phyloP scores from a whole-genome alignment of 2,113 vertebrate genomes.

The Coryphaenoides rupestris region DNA sequence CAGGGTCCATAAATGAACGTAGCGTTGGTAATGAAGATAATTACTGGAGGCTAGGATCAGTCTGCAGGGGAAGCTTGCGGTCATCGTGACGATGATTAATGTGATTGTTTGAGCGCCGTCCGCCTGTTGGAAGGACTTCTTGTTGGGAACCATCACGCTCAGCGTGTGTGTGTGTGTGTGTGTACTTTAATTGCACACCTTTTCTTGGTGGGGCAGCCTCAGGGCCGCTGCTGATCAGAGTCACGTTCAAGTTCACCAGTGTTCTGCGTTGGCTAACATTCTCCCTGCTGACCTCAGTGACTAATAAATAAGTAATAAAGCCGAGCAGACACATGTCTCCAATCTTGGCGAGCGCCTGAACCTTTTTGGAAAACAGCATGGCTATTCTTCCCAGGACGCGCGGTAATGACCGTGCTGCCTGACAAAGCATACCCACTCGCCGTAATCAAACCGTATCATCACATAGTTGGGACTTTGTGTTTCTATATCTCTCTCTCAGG shows the following conservation, averaged over 20 bases:
- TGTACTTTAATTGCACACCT: slow-evolving; percentile 47
- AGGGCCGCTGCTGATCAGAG: slow-evolving; percentile 47
- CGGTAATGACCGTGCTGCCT: slow-evolving; percentile 51
- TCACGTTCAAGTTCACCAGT: slow-evolving; percentile 44
- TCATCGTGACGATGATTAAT: slow-evolving; percentile 39
- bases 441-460: slow-evolving; percentile 53
- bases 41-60: slow-evolving; percentile 20
- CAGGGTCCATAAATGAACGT: slow-evolving; percentile 38
- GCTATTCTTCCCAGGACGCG: slow-evolving; percentile 48
- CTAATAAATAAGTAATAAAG: slow-evolving; percentile 68
- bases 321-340: slow-evolving; percentile 60
- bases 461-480: slow-evolving; percentile 36
- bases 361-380: slow-evolving; percentile 44
- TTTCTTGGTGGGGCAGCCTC: slow-evolving; percentile 26
- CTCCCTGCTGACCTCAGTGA: slow-evolving; percentile 51
- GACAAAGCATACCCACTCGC: slow-evolving; percentile 50
- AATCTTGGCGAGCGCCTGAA: slow-evolving; percentile 50
- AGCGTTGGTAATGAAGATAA: slow-evolving; percentile 40
- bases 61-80: slow-evolving; percentile 31
- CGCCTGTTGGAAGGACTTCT: slow-evolving; percentile 37
- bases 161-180: neutral
- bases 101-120: slow-evolving; percentile 38
- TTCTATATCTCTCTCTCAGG: slow-evolving; percentile 33
- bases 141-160: slow-evolving; percentile 6
- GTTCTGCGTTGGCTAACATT: slow-evolving; percentile 58